A percentile compares a stretch with the other conserved stretches of the same genome.
Evolutionary conservation across 2,113 vertebrate species (phyloP).

Genomic region (Pyxicephalus adspersus): DNA sequence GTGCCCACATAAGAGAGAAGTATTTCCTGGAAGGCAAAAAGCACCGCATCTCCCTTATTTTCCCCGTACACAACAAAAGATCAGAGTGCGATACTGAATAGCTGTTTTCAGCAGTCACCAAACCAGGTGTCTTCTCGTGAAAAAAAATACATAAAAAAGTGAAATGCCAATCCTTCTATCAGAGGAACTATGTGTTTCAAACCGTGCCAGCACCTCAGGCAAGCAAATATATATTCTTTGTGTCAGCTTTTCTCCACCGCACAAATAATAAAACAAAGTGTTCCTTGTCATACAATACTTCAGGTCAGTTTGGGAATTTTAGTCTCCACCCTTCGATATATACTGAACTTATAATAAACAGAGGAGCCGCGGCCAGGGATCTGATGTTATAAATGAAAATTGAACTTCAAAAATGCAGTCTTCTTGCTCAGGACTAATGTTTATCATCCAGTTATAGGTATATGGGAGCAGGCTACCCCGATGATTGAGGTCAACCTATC

Average conservation of each 20-base stretch:
- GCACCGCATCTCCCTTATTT: constrained; percentile 63
- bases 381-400: no score
- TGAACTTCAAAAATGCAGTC: no score
- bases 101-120: constrained; percentile 64
- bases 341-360: no score
- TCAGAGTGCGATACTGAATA: constrained; percentile 64
- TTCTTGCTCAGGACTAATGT: no score
- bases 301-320: constrained; percentile 12
- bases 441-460: no score
- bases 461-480: no score
- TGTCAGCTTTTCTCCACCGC: constrained; percentile 53
- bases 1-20: constrained; percentile 49
- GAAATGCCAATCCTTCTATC: constrained; percentile 73
- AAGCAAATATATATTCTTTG: constrained; percentile 64
- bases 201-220: constrained; percentile 70
- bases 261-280: constrained; percentile 37
- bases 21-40: constrained; percentile 55
- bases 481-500: no score
- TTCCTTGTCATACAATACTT: constrained; percentile 26
- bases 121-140: constrained; percentile 72
- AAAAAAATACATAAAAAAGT: constrained; percentile 63
- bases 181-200: constrained; percentile 71
- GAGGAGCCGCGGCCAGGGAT: no score
- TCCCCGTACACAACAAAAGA: constrained; percentile 67
- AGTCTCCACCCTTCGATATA: no score